Conservation (phyloP, 37 sponge, comb jelly and placozoan genomes). For the Haliclona indistincta region DNA sequence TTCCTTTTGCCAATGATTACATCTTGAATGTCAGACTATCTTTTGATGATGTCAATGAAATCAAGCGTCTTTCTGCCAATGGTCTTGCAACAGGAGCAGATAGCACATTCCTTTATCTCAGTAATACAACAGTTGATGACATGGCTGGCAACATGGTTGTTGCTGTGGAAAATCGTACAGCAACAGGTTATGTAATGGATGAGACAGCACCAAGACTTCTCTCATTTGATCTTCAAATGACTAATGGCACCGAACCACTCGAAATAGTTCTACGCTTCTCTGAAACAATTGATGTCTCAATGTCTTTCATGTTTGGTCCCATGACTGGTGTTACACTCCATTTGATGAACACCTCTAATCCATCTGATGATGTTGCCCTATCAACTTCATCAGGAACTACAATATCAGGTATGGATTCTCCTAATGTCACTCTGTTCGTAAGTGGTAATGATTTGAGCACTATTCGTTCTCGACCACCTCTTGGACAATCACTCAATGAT, state of each 20-base stretch:
- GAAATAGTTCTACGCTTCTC: constrained; percentile 81
- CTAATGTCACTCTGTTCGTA: constrained; percentile 69
- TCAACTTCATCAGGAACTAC: constrained; percentile 28
- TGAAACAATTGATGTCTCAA: constrained; percentile 69
- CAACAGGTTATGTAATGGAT: constrained; percentile 37
- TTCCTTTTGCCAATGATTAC: constrained; percentile 31
- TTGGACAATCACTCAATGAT: constrained; percentile 42
- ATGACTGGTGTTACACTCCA: constrained; percentile 49
- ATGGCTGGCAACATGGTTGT: constrained; percentile 54
- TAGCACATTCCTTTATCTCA: constrained; percentile 58
- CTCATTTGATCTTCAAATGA: constrained; percentile 80
- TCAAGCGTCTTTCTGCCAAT: constrained; percentile 39
- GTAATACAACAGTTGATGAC: constrained; percentile 57
- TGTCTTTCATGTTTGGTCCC: neutral
- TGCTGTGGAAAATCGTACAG: neutral
- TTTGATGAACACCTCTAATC: constrained; percentile 21
- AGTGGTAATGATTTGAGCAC: constrained; percentile 44
- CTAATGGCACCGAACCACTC: constrained; percentile 71
- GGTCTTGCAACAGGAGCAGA: constrained; percentile 17
- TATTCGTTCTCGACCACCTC: constrained; percentile 62
- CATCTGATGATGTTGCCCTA: constrained; percentile 44
- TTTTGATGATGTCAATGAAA: constrained; percentile 70
- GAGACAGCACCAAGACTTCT: constrained; percentile 58
- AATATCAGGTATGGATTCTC: constrained; percentile 8
- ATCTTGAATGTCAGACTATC: constrained; percentile 50